phyloP scores from a whole-genome alignment of 2,888 invertebrate species.

The Acronicta alni region DNA sequence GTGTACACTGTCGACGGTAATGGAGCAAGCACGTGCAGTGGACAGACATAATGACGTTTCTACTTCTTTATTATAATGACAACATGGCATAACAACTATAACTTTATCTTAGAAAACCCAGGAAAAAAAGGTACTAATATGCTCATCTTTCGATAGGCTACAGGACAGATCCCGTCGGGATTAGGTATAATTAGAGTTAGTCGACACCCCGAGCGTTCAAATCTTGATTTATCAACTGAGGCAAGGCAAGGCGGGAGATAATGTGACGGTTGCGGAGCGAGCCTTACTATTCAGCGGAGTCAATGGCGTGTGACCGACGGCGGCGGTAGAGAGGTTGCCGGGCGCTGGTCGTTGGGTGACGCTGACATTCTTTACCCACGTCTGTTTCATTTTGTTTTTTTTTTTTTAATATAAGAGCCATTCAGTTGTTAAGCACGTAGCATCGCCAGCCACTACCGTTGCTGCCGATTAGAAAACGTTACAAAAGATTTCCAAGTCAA shows the following conservation, averaged over 20 bases:
- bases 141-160: conserved; percentile 46
- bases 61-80: conserved; percentile 62
- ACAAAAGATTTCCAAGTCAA: conserved; percentile 40
- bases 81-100: conserved; percentile 54
- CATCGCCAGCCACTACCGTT: conserved; percentile 49
- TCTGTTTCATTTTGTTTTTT: conserved; percentile 73
- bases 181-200: conserved; percentile 67
- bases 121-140: conserved; percentile 36
- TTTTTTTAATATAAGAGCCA: conserved; percentile 63
- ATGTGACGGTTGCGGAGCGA: conserved; percentile 74
- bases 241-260: conserved; percentile 71
- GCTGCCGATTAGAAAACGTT: conserved; percentile 53
- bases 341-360: conserved; percentile 76
- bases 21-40: conserved; percentile 75
- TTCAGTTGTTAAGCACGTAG: conserved; percentile 67
- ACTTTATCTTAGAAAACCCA: conserved; percentile 31
- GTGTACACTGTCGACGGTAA: conserved; percentile 70
- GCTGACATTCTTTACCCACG: conserved; percentile 82
- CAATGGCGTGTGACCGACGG: conserved; percentile 87
- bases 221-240: conserved; percentile 74
- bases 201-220: conserved; percentile 70
- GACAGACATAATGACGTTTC: conserved; percentile 67
- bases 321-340: conserved; percentile 79
- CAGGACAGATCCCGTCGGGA: conserved; percentile 42
- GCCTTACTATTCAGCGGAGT: conserved; percentile 82